A percentile compares a stretch with the other conserved stretches of the same genome.
These are phyloP conservation scores for Drosophila nigricruria DNA, from an alignment of 2,888 invertebrate species.

Conservation along the genomic window DNA sequence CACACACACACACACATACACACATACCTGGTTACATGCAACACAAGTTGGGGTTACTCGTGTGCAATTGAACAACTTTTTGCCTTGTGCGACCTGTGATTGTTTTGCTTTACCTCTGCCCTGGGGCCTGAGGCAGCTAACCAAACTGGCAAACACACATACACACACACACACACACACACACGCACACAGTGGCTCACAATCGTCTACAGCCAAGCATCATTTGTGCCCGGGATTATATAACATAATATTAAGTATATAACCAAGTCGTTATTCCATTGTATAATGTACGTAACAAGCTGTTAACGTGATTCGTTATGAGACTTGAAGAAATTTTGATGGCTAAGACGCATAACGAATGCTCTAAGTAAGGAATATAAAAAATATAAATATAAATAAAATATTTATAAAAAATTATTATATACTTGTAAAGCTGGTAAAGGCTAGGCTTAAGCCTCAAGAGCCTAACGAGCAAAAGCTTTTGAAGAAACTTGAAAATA, in stretches of 20 bases:
- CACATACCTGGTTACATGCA: constrained; percentile 10
- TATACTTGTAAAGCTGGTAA: background rate
- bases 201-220: constrained; percentile 21
- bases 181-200: background rate
- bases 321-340: background rate
- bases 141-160: background rate
- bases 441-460: background rate
- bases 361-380: background rate
- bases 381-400: background rate
- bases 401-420: background rate
- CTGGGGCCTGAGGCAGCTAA: constrained; percentile 5
- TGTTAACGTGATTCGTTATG: constrained; percentile 30
- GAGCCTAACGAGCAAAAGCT: background rate
- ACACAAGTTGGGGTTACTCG: constrained; percentile 16
- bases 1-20: background rate
- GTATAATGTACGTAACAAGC: constrained; percentile 35
- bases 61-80: constrained; percentile 44
- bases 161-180: background rate
- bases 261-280: constrained; percentile 40
- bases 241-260: constrained; percentile 27
- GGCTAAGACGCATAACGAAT: background rate
- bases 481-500: background rate
- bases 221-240: constrained; percentile 25
- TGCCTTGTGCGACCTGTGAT: constrained; percentile 29
- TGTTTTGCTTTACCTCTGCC: constrained; percentile 39